Percentiles rank a stretch among this genome's conserved stretches.
These are phyloP conservation scores for Thymelicus sylvestris DNA, from an alignment of 2,888 invertebrate species.

Conservation along the genomic window DNA sequence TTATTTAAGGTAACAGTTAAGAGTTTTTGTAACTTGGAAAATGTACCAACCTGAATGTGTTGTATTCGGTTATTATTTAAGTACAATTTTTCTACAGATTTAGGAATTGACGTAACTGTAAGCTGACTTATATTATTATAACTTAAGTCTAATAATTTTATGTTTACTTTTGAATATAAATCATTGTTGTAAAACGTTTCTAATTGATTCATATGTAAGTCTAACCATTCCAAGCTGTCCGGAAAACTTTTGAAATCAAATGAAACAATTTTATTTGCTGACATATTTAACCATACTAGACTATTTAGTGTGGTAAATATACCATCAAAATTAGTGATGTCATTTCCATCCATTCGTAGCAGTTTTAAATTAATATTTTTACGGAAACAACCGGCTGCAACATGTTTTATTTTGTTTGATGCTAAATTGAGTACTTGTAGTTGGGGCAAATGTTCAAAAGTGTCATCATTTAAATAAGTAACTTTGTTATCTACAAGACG, in stretches of 20 bases:
- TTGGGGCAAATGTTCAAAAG: slow-evolving; percentile 89
- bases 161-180: slow-evolving; percentile 83
- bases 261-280: slow-evolving; percentile 89
- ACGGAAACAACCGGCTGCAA: slow-evolving; percentile 90
- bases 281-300: slow-evolving; percentile 92
- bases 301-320: slow-evolving; percentile 89
- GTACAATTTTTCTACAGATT: slow-evolving; percentile 89
- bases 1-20: slow-evolving; percentile 90
- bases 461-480: slow-evolving; percentile 89
- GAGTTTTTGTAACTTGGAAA: slow-evolving; percentile 87
- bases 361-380: slow-evolving; percentile 89
- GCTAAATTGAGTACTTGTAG: slow-evolving; percentile 92
- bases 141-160: slow-evolving; percentile 90
- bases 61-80: slow-evolving; percentile 90
- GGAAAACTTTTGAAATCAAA: slow-evolving; percentile 92
- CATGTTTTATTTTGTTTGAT: slow-evolving; percentile 89
- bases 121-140: slow-evolving; percentile 89
- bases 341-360: slow-evolving; percentile 91
- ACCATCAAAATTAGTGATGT: slow-evolving; percentile 88
- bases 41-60: slow-evolving; percentile 88
- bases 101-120: slow-evolving; percentile 88
- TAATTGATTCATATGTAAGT: slow-evolving; percentile 91
- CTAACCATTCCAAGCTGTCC: slow-evolving; percentile 89
- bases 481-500: slow-evolving; percentile 92
- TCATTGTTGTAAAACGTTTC: slow-evolving; percentile 84